A percentile compares a stretch with the other conserved stretches of the same genome.
Conservation (phyloP, 2,113 vertebrate genomes). For the Amazona guildingii region DNA sequence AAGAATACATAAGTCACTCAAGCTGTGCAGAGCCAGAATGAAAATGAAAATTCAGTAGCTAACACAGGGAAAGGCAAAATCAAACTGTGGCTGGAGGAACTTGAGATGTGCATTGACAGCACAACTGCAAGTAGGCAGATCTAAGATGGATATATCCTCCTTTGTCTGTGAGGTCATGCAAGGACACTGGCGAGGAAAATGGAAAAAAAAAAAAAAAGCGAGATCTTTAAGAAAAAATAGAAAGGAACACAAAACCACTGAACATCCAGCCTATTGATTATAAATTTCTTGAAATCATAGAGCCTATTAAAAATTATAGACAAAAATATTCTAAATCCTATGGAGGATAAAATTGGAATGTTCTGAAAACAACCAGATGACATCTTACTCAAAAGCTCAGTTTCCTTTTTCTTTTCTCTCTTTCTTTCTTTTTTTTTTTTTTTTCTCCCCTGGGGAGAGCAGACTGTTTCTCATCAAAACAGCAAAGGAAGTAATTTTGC, state of each 20-base stretch:
- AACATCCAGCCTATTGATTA: not conserved
- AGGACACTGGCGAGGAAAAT: constrained; percentile 27
- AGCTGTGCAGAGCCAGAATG: constrained; percentile 11
- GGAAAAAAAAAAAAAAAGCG: not conserved
- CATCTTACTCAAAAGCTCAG: not conserved
- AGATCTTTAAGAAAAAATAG: not conserved
- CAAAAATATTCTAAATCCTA: not conserved
- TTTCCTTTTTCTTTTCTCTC: not conserved
- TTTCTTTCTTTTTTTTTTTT: too few species aligned
- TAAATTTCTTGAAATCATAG: not conserved
- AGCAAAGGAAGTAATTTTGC: not conserved
- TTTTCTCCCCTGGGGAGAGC: not conserved
- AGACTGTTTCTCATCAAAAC: not conserved
- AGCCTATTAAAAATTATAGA: not conserved
- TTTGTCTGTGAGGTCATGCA: constrained; percentile 13
- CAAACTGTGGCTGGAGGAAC: constrained; percentile 1
- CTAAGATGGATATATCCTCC: not conserved
- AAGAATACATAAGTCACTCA: constrained; percentile 19
- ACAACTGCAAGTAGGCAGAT: constrained; percentile 26
- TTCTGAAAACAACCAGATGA: not conserved
- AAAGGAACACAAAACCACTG: constrained; percentile 9
- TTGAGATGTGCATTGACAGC: constrained; percentile 45
- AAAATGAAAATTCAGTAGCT: constrained; percentile 41
- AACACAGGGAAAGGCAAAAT: constrained; percentile 26
- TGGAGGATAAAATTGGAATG: not conserved